Percentiles rank a stretch among this genome's conserved stretches.
phyloP scores from a whole-genome alignment of 2,797 vertebrate genomes.

The Phoebastria nigripes region DNA sequence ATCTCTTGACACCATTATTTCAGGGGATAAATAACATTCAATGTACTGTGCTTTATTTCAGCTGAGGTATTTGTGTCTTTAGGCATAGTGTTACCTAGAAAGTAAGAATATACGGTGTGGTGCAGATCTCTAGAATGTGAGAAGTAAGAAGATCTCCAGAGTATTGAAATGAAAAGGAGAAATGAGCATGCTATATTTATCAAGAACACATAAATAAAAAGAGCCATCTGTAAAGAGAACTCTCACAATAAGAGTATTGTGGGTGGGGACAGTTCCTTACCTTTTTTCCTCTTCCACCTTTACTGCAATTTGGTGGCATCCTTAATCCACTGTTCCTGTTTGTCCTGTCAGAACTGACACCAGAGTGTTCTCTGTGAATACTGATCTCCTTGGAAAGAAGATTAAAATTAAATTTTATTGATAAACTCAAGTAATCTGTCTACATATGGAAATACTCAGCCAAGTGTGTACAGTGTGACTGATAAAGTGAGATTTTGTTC shows the following conservation, averaged over 20 bases:
- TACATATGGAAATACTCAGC: neutral
- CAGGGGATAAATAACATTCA: neutral
- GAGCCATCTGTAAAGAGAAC: neutral
- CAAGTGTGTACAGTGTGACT: neutral
- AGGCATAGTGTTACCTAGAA: neutral
- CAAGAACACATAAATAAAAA: neutral
- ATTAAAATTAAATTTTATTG: neutral
- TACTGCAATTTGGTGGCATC: neutral
- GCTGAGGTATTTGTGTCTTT: neutral
- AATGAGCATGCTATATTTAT: neutral
- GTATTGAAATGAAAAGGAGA: neutral
- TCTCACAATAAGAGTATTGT: neutral
- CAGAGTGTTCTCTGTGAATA: neutral
- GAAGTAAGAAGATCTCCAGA: neutral
- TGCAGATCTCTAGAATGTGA: neutral
- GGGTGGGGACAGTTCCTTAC: neutral
- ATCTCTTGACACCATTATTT: constrained; percentile 2
- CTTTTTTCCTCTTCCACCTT: neutral
- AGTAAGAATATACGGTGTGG: neutral
- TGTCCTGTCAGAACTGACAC: neutral
- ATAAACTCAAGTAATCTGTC: neutral
- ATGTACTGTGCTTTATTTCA: neutral
- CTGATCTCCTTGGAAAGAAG: neutral
- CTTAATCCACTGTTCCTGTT: neutral
- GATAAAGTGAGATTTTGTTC: neutral